Base-by-base conservation (phyloP, 2,888 invertebrate genomes). In the Calephelis perditalis region DNA sequence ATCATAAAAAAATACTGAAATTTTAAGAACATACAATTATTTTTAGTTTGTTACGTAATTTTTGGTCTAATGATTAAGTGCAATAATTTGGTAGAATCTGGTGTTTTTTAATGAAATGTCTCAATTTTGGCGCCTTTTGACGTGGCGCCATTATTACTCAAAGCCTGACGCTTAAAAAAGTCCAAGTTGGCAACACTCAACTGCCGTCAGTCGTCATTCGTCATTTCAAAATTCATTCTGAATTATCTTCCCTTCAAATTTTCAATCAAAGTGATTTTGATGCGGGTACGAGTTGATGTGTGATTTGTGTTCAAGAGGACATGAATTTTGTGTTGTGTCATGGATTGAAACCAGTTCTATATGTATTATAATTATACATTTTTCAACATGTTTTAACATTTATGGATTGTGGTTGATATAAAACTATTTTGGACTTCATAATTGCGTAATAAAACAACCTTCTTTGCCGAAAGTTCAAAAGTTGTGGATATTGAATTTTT, bases 371-470 rank as follows among this genome's bases (percentile, higher is more conserved):
- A 52, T 26, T 26, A 35, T 26, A 35, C 4, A 9, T 7, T 49
- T 49, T 10, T 26, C 15, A 52, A 9, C 15, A 52, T 49, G 49
- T 10, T 35, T 49, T 7, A 26, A 49, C 26, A 49, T 35, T 52
- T 52, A 35, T 10, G 35, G 49, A 35, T 26, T 52, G 15, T 35
- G 35, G 49, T 52, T 52, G 15, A 35, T 9, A 9, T 52, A 11
- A 11, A 52, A 11, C 8, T 12, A 56, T 11, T 59, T 56, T 15
- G 45, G 36, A 46, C 45, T 46, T 56, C 12, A 40, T 49, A 54
- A 56, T 59, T 59, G 59, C 59, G 59, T 56, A 59, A 59, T 56
- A 40, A 37, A 15, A 56, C 59, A 45, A 59, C 59, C 59, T 56
- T 56, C 59, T 55, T 55, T 56, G 35, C 10, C 52, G 35, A 52